These are phyloP conservation scores for Zophobas morio DNA, from an alignment of 1,140 invertebrate genomes.

Conservation along the genomic window DNA sequence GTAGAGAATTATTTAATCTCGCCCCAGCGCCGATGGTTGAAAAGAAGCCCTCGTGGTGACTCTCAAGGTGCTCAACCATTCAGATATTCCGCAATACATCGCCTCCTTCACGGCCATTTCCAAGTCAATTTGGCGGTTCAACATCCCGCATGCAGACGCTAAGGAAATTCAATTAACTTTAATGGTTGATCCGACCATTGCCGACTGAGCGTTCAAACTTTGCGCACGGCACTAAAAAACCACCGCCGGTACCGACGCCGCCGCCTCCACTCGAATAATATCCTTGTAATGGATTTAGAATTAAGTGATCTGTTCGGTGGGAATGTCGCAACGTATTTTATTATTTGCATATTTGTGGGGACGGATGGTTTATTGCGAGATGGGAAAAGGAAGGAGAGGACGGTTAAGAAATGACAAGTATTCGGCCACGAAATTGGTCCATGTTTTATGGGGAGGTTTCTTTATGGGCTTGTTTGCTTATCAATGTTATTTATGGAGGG, in stretches of 20 bases:
- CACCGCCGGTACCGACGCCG: conserved; percentile 27
- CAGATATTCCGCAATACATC: conserved; percentile 61
- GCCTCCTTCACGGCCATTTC: conserved; percentile 64
- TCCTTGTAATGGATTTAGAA: conserved; percentile 64
- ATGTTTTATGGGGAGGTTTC: no score
- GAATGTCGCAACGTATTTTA: conserved; percentile 56
- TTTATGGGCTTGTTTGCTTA: no score
- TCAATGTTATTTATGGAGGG: no score
- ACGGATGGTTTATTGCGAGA: conserved; percentile 25
- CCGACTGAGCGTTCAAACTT: conserved; percentile 54
- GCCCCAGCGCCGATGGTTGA: conserved; percentile 2
- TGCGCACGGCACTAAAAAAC: conserved; percentile 60
- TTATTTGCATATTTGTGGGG: conserved; percentile 60
- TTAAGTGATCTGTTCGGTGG: conserved; percentile 63
- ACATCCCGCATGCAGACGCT: conserved; percentile 64
- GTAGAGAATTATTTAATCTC: conserved; percentile 48
- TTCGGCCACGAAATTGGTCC: no score
- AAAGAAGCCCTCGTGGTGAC: conserved; percentile 37
- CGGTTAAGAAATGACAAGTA: no score
- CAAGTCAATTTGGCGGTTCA: conserved; percentile 67
- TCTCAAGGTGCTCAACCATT: conserved; percentile 50
- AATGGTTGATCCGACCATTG: conserved; percentile 67
- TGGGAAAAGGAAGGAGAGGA: not conserved
- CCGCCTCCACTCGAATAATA: conserved; percentile 61
- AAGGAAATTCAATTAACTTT: conserved; percentile 69